Evolutionary conservation across 2,797 vertebrate genomes (phyloP).

Genomic region (Danio choprae): DNA sequence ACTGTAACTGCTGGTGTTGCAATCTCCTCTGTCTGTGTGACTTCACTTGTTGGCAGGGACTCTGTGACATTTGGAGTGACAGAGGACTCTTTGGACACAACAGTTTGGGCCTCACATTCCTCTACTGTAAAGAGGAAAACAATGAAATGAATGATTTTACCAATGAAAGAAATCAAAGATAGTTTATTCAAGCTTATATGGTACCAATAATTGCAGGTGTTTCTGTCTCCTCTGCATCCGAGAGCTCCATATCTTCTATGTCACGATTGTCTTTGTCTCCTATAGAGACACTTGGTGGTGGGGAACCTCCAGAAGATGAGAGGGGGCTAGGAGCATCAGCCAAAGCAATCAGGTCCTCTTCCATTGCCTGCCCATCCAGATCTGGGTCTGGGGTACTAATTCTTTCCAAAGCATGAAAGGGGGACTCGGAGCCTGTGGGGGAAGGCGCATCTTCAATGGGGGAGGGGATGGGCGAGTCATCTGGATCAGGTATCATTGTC

Average conservation of each 20-base stretch:
- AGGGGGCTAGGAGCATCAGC: slow-evolving; percentile 74
- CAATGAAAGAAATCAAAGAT: background rate
- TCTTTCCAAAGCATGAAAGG: slow-evolving; percentile 82
- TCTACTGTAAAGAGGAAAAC: slow-evolving; percentile 78
- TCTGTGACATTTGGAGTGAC: slow-evolving; percentile 49
- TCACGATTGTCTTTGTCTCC: slow-evolving; percentile 87
- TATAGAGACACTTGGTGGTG: slow-evolving; percentile 44
- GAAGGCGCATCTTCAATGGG: slow-evolving; percentile 94
- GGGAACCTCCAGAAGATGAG: slow-evolving; percentile 73
- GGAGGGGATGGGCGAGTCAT: slow-evolving; percentile 96
- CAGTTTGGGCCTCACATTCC: slow-evolving; percentile 71
- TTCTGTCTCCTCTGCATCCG: slow-evolving; percentile 86
- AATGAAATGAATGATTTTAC: background rate
- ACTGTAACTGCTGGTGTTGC: slow-evolving; percentile 9
- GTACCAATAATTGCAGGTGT: slow-evolving; percentile 86
- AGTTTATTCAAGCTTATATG: background rate
- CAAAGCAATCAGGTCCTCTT: slow-evolving; percentile 70
- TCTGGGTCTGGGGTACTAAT: slow-evolving; percentile 63
- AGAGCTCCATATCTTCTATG: slow-evolving; percentile 98
- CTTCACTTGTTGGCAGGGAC: slow-evolving; percentile 50
- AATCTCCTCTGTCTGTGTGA: slow-evolving; percentile 48
- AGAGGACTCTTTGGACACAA: slow-evolving; percentile 51
- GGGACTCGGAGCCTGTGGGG: slow-evolving; percentile 94
- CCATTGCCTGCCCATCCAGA: slow-evolving; percentile 78
- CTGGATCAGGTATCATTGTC: slow-evolving; percentile 87